These are phyloP conservation scores for Crotalus tigris DNA, from an alignment of 2,113 vertebrate species.

Conservation along the genomic window DNA sequence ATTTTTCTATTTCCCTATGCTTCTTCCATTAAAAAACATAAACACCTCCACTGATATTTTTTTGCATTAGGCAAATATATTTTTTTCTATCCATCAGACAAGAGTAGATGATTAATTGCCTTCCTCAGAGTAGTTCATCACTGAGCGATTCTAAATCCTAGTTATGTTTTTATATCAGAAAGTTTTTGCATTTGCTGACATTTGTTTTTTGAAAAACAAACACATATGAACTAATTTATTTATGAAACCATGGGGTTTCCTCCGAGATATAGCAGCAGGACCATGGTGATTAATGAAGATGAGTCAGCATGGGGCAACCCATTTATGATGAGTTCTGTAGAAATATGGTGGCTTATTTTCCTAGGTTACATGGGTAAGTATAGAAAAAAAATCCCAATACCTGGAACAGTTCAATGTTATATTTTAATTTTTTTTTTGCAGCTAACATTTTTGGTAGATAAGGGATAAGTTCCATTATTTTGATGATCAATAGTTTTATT, in stretches of 20 bases:
- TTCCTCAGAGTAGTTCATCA: not conserved
- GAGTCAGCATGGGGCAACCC: constrained; percentile 38
- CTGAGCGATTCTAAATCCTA: not conserved
- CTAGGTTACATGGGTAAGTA: constrained; percentile 8
- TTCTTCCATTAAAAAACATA: not conserved
- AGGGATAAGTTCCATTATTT: not conserved
- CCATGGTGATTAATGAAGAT: constrained; percentile 53
- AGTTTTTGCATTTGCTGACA: constrained; percentile 27
- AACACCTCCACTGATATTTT: not conserved
- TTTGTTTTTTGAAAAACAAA: constrained; percentile 40
- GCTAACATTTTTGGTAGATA: not conserved
- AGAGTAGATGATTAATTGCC: not conserved
- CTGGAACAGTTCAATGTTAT: constrained; percentile 3
- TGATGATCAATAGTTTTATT: not conserved
- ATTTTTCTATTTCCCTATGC: not conserved
- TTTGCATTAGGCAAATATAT: not conserved
- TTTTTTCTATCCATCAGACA: not conserved
- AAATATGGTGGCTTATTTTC: constrained; percentile 17
- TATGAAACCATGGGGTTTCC: constrained; percentile 41
- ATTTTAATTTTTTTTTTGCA: not conserved
- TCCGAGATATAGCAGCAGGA: constrained; percentile 40
- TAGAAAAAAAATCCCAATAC: constrained; percentile 10
- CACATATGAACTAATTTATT: constrained; percentile 47
- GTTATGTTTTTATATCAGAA: constrained; percentile 3
- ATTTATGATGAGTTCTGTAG: constrained; percentile 12